A percentile compares a stretch with the other conserved stretches of the same genome.
These are phyloP conservation scores for Acanthopleura granulata DNA, from an alignment of 2,888 invertebrate genomes.

Conservation along the genomic window DNA sequence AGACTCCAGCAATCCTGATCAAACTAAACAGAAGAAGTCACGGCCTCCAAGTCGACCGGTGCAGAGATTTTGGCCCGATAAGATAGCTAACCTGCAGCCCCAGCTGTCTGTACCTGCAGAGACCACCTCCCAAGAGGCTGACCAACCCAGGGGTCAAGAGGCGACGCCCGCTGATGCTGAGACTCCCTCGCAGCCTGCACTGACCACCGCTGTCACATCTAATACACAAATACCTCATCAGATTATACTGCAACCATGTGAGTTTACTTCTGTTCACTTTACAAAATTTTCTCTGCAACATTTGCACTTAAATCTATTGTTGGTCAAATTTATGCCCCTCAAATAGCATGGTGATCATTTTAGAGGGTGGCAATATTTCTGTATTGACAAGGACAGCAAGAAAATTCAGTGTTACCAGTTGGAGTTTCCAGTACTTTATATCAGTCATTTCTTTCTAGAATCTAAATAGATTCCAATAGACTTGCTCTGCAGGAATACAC, in stretches of 20 bases:
- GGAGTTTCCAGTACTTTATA: too few species aligned
- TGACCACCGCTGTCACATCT: neutral
- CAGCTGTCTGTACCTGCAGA: slow-evolving; percentile 25
- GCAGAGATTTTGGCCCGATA: slow-evolving; percentile 83
- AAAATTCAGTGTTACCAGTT: too few species aligned
- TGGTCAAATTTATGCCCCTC: too few species aligned
- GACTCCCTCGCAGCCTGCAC: slow-evolving; percentile 30
- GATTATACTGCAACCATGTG: neutral
- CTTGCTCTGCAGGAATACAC: too few species aligned
- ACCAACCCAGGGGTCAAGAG: neutral
- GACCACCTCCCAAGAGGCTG: neutral
- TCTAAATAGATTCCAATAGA: too few species aligned
- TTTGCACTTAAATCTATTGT: neutral
- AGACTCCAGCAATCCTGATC: slow-evolving; percentile 74
- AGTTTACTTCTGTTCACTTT: neutral
- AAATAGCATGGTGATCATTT: too few species aligned
- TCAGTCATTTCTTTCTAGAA: too few species aligned
- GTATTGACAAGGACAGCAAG: too few species aligned
- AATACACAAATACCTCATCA: slow-evolving; percentile 9
- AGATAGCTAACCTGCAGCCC: slow-evolving; percentile 72
- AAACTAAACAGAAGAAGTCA: slow-evolving; percentile 69
- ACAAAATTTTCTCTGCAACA: neutral
- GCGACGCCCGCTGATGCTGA: neutral
- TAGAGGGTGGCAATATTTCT: too few species aligned
- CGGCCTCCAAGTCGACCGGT: slow-evolving; percentile 73